A percentile compares a stretch with the other conserved stretches of the same genome.
Evolutionary conservation across 2,888 invertebrate species (phyloP).

Genomic region (Trypoxylon attenuatum): DNA sequence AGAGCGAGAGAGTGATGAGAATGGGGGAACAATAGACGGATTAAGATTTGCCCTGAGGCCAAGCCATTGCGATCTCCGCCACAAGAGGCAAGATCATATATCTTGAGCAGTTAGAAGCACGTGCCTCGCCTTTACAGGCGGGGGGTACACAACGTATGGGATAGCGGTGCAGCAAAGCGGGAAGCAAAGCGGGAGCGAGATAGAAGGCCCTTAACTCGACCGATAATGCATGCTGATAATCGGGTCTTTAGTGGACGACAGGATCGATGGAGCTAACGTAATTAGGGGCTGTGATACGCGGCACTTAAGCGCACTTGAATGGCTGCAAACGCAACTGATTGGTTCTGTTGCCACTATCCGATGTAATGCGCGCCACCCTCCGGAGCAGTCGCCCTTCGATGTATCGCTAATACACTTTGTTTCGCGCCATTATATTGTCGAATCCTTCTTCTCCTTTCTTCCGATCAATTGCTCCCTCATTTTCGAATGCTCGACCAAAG

Average conservation of each 20-base stretch:
- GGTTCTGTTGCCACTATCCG: slow-evolving; percentile 52
- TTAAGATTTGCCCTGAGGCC: not conserved
- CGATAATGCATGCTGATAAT: slow-evolving; percentile 57
- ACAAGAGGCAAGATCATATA: slow-evolving; percentile 33
- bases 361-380: slow-evolving; percentile 32
- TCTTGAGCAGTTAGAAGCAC: slow-evolving; percentile 41
- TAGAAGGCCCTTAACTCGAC: slow-evolving; percentile 51
- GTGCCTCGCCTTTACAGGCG: slow-evolving; percentile 42
- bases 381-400: slow-evolving; percentile 20
- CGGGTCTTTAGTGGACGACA: slow-evolving; percentile 54
- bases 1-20: no score
- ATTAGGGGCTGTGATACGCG: slow-evolving; percentile 56
- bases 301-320: slow-evolving; percentile 58
- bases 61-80: slow-evolving; percentile 19
- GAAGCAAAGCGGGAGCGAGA: slow-evolving; percentile 8
- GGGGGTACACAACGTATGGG: slow-evolving; percentile 22
- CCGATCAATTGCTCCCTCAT: no score
- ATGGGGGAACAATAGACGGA: no score
- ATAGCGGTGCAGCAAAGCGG: no score
- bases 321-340: slow-evolving; percentile 59
- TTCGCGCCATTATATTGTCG: no score
- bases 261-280: slow-evolving; percentile 59
- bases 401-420: slow-evolving; percentile 37
- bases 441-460: no score
- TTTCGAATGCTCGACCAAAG: no score